phyloP scores from a whole-genome alignment of 1,140 invertebrate species.

The Drosophila kanapiae region DNA sequence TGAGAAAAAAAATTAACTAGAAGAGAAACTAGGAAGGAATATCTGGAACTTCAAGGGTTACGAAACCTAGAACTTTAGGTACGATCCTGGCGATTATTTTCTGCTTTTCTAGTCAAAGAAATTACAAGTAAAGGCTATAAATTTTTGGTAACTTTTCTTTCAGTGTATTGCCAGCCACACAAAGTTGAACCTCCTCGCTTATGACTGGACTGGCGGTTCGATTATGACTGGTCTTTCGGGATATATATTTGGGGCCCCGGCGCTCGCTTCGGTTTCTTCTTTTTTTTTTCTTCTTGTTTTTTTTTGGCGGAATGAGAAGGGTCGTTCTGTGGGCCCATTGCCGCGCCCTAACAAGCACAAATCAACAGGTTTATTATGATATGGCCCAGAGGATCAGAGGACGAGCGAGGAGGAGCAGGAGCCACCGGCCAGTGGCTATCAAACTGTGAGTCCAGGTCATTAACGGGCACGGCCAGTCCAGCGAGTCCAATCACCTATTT shows the following conservation, averaged over 20 bases:
- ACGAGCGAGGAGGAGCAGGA: background rate
- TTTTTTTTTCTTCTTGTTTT: background rate
- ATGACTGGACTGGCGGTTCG: slow-evolving; percentile 59
- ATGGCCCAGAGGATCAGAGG: slow-evolving; percentile 18
- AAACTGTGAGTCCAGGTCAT: slow-evolving; percentile 38
- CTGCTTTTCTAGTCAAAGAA: background rate
- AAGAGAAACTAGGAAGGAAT: too few species aligned
- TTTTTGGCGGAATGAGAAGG: slow-evolving; percentile 31
- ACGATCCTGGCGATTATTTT: too few species aligned
- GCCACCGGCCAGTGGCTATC: slow-evolving; percentile 32
- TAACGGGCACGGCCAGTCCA: background rate
- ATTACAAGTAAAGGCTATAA: background rate
- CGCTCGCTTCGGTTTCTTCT: background rate
- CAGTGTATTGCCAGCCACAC: slow-evolving; percentile 24
- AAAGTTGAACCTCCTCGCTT: slow-evolving; percentile 72
- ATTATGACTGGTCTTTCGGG: slow-evolving; percentile 23
- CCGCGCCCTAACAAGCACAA: slow-evolving; percentile 75
- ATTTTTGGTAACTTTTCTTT: background rate
- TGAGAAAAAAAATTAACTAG: background rate
- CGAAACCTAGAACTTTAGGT: background rate
- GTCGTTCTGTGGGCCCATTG: slow-evolving; percentile 39
- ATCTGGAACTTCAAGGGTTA: background rate
- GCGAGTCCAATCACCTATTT: background rate
- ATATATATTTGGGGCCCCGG: slow-evolving; percentile 34
- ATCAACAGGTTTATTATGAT: slow-evolving; percentile 82